A percentile compares a stretch with the other conserved stretches of the same genome.
These are phyloP conservation scores for Cancer borealis DNA, from an alignment of 2,888 invertebrate genomes.

Conservation along the genomic window DNA sequence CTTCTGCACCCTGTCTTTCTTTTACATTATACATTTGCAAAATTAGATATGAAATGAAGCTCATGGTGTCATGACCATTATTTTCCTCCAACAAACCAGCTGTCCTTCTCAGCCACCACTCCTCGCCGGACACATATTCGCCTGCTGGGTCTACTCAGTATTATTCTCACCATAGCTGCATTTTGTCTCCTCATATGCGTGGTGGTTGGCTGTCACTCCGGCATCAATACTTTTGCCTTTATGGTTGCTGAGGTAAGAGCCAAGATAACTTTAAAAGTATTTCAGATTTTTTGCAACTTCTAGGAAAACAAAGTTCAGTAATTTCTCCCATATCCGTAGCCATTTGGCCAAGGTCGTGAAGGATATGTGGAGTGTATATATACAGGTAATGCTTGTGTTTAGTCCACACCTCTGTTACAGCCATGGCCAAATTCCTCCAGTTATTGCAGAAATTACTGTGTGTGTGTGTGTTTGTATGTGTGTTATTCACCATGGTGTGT, in stretches of 20 bases:
- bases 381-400: no score
- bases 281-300: background rate
- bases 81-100: slow-evolving; percentile 81
- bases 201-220: slow-evolving; percentile 86
- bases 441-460: no score
- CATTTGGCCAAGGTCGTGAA: no score
- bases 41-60: background rate
- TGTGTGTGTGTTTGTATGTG: no score
- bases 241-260: slow-evolving; percentile 82
- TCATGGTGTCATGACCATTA: background rate
- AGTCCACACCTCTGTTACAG: no score
- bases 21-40: background rate
- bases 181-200: slow-evolving; percentile 86
- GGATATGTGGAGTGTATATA: no score
- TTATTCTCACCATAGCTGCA: slow-evolving; percentile 85
- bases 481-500: no score
- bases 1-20: no score
- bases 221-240: slow-evolving; percentile 90
- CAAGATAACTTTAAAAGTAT: background rate
- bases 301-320: background rate
- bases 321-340: background rate
- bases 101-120: slow-evolving; percentile 89
- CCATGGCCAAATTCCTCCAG: no score
- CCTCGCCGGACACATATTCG: slow-evolving; percentile 88
- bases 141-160: slow-evolving; percentile 85